Evolutionary conservation across 2,888 invertebrate species (phyloP).

Genomic region (Temnothorax ravouxi): DNA sequence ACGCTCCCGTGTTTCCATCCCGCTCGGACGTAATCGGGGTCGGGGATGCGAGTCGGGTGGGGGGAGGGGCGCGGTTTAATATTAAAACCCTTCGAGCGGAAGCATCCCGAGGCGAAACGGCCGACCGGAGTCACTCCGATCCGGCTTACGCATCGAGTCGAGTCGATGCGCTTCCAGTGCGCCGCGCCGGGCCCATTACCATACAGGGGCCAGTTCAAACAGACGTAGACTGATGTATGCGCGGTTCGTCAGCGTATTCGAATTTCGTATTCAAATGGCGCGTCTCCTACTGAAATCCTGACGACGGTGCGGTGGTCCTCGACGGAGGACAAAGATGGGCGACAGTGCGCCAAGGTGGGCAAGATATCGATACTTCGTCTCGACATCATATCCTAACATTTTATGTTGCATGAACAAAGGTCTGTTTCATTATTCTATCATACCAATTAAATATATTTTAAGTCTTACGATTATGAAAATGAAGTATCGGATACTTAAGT

Average conservation of each 20-base stretch:
- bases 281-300: slow-evolving; percentile 78
- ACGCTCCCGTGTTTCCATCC: slow-evolving; percentile 27
- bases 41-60: neutral
- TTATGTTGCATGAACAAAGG: neutral
- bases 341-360: neutral
- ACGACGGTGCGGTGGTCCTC: slow-evolving; percentile 76
- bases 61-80: slow-evolving; percentile 34
- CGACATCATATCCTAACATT: slow-evolving; percentile 5
- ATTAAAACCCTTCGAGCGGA: slow-evolving; percentile 58
- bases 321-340: slow-evolving; percentile 43
- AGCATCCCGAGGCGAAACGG: slow-evolving; percentile 56
- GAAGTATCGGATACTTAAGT: neutral
- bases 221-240: slow-evolving; percentile 85
- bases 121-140: slow-evolving; percentile 62
- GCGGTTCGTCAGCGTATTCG: slow-evolving; percentile 84
- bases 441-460: neutral
- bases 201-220: slow-evolving; percentile 85
- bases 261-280: slow-evolving; percentile 85
- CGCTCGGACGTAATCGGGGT: slow-evolving; percentile 46
- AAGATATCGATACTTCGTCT: slow-evolving; percentile 12
- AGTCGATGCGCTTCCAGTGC: slow-evolving; percentile 54
- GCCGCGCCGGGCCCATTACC: slow-evolving; percentile 78
- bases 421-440: neutral
- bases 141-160: slow-evolving; percentile 68
- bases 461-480: neutral